Evolutionary conservation across 2,888 invertebrate species (phyloP).

Genomic region (Andricus curvator): DNA sequence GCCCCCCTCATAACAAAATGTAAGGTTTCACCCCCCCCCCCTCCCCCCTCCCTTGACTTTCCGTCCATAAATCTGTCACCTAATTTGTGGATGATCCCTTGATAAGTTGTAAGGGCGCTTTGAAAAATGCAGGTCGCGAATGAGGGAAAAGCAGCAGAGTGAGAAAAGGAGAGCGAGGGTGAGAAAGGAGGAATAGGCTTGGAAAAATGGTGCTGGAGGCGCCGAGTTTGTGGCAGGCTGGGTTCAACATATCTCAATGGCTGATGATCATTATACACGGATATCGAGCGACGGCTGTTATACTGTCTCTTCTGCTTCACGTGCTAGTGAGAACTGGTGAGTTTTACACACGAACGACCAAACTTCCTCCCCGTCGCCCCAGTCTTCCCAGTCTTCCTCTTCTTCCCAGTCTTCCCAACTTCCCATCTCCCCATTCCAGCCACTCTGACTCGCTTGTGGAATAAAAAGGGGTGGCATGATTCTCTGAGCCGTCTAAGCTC

Average conservation of each 20-base stretch:
- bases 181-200: conserved; percentile 49
- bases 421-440: conserved; percentile 14
- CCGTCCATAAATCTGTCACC: too few relatives aligned
- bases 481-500: conserved; percentile 32
- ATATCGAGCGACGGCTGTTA: conserved; percentile 71
- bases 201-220: conserved; percentile 73
- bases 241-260: conserved; percentile 70
- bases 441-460: conserved; percentile 32
- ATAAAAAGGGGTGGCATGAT: conserved; percentile 21
- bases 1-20: too few relatives aligned
- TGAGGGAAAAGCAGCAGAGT: conserved; percentile 50
- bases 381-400: too few relatives aligned
- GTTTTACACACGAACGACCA: conserved; percentile 53
- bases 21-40: too few relatives aligned
- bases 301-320: conserved; percentile 72
- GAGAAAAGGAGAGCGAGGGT: conserved; percentile 44
- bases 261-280: conserved; percentile 70
- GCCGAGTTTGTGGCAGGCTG: conserved; percentile 71
- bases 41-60: too few relatives aligned
- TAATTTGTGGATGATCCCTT: background rate
- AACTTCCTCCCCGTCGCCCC: background rate
- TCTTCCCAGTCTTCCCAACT: background rate
- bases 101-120: conserved; percentile 49
- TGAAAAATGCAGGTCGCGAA: conserved; percentile 53
- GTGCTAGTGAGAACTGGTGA: conserved; percentile 73